Percentiles rank a stretch among this genome's conserved stretches.
These are phyloP conservation scores for Fragum whitleyi DNA, from an alignment of 2,888 invertebrate genomes.

Conservation along the genomic window DNA sequence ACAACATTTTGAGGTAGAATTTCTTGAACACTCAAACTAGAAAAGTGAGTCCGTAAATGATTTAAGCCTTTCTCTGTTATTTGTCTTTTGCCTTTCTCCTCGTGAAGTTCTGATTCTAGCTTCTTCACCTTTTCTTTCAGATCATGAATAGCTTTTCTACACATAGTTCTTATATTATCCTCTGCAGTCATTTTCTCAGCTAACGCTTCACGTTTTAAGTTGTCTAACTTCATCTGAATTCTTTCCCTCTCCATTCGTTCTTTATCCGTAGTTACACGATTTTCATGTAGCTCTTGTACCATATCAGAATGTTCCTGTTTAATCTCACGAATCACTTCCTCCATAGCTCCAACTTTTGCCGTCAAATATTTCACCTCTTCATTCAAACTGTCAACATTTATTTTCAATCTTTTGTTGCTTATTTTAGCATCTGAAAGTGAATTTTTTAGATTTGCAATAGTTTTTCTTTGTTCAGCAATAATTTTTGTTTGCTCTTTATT, in stretches of 20 bases:
- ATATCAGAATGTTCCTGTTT: constrained; percentile 72
- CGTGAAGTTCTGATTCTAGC: constrained; percentile 68
- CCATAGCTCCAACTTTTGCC: constrained; percentile 75
- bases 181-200: constrained; percentile 72
- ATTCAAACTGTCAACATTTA: constrained; percentile 77
- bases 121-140: constrained; percentile 73
- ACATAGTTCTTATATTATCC: constrained; percentile 72
- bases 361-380: constrained; percentile 71
- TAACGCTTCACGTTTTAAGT: constrained; percentile 69
- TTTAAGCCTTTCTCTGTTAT: constrained; percentile 77
- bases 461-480: constrained; percentile 58
- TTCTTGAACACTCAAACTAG: constrained; percentile 74
- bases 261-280: constrained; percentile 71
- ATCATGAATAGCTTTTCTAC: constrained; percentile 74
- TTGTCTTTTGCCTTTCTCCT: constrained; percentile 72
- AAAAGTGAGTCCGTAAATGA: constrained; percentile 79
- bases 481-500: constrained; percentile 68
- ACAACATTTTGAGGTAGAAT: constrained; percentile 73
- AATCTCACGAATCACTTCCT: constrained; percentile 77
- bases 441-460: constrained; percentile 61
- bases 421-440: constrained; percentile 73
- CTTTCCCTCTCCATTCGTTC: constrained; percentile 73
- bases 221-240: constrained; percentile 72
- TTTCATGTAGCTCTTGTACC: constrained; percentile 74
- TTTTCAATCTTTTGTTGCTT: constrained; percentile 77